These are phyloP conservation scores for Poecilobothrus nobilitatus DNA, from an alignment of 2,888 invertebrate genomes.

Conservation along the genomic window DNA sequence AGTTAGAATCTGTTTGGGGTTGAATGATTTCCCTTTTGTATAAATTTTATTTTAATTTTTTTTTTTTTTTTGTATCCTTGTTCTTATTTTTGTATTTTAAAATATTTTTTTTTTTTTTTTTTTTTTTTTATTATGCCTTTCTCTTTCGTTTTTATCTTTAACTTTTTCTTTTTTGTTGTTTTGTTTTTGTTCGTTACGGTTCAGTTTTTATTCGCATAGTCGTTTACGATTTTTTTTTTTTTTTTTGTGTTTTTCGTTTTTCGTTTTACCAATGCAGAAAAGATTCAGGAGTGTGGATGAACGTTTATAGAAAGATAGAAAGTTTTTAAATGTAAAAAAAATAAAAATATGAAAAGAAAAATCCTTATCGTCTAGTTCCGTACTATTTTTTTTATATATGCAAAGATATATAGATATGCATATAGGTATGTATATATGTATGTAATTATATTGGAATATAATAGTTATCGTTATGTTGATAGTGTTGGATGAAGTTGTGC, in stretches of 20 bases:
- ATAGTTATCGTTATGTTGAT: background rate
- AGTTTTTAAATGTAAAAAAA: no score
- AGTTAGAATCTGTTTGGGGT: background rate
- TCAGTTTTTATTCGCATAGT: background rate
- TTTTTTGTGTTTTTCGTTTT: background rate
- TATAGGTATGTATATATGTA: no score
- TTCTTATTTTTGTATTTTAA: background rate
- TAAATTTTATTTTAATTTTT: no score
- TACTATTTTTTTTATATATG: background rate
- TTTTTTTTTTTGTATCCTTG: background rate
- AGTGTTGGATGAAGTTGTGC: background rate
- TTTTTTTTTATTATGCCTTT: background rate
- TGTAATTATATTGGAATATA: no score
- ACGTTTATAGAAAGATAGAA: no score
- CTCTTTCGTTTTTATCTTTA: background rate
- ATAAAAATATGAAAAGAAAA: no score
- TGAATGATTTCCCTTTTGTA: conserved; percentile 2
- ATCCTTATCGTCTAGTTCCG: background rate
- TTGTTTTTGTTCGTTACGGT: background rate
- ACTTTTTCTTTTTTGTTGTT: background rate
- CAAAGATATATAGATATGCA: no score
- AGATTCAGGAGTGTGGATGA: no score
- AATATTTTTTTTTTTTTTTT: background rate
- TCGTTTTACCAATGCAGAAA: no score
- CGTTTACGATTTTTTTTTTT: background rate